Percentiles rank a stretch among this genome's conserved stretches.
These are phyloP conservation scores for Polyploca ridens DNA, from an alignment of 2,888 invertebrate species.

Conservation along the genomic window DNA sequence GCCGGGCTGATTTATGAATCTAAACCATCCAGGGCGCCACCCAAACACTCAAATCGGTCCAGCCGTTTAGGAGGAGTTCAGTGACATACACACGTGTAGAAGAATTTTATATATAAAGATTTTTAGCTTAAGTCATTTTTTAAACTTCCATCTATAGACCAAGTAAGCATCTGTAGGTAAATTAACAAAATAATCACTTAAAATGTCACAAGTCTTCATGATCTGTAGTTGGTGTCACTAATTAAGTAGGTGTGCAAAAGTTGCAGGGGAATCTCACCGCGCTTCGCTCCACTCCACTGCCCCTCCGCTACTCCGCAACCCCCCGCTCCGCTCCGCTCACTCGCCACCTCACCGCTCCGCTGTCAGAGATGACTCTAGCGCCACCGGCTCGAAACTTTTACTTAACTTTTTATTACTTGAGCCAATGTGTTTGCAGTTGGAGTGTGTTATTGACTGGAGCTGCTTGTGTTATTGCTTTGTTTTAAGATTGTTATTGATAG, in stretches of 20 bases:
- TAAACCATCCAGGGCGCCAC: too few species aligned
- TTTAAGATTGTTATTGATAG: background rate
- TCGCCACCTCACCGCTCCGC: constrained; percentile 14
- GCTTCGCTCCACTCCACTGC: constrained; percentile 15
- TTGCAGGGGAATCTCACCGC: constrained; percentile 23
- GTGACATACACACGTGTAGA: too few species aligned
- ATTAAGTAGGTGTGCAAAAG: constrained; percentile 35
- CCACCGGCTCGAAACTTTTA: constrained; percentile 28
- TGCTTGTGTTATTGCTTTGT: background rate
- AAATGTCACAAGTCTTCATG: constrained; percentile 9
- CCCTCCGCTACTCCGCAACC: constrained; percentile 8
- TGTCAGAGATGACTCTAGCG: constrained; percentile 23
- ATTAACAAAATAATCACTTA: background rate
- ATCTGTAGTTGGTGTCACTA: constrained; percentile 21
- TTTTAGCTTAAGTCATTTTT: too few species aligned
- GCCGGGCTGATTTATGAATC: too few species aligned
- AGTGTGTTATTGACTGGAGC: constrained; percentile 17
- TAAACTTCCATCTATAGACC: too few species aligned
- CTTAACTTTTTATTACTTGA: constrained; percentile 32
- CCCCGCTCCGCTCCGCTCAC: constrained; percentile 7
- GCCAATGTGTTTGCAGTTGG: constrained; percentile 26
- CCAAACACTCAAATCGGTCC: too few species aligned
- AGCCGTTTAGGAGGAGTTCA: too few species aligned
- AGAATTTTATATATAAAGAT: too few species aligned
- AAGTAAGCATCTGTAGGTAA: background rate